phyloP scores from a whole-genome alignment of 2,888 invertebrate species.

The Glyphotaelius pellucidus region DNA sequence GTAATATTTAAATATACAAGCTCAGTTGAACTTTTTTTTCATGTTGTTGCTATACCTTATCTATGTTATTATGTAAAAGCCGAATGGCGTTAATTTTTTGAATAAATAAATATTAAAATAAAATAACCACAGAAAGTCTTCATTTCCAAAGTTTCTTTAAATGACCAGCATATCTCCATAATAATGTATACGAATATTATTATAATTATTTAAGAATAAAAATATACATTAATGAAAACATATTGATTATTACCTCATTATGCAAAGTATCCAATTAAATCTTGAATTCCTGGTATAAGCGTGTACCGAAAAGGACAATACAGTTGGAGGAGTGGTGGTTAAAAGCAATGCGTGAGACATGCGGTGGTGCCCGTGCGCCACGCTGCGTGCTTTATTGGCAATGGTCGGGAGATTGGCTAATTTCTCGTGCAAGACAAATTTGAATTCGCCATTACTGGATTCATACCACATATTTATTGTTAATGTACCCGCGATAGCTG shows the following conservation, averaged over 20 bases:
- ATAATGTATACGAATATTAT: background rate
- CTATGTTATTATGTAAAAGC: too few relatives aligned
- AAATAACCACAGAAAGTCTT: too few relatives aligned
- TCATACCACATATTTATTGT: slow-evolving; percentile 11
- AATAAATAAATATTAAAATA: too few relatives aligned
- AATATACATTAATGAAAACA: background rate
- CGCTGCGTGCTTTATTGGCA: slow-evolving; percentile 52
- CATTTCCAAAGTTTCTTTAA: too few relatives aligned
- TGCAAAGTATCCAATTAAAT: background rate
- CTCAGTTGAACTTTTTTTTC: too few relatives aligned
- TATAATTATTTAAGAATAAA: background rate
- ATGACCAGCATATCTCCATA: too few relatives aligned
- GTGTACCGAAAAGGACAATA: background rate
- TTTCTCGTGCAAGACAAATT: slow-evolving; percentile 47
- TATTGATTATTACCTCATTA: background rate
- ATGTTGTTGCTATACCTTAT: too few relatives aligned
- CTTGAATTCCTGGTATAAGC: background rate
- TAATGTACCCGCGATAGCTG: slow-evolving; percentile 2
- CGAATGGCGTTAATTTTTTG: too few relatives aligned
- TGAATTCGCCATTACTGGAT: slow-evolving; percentile 33
- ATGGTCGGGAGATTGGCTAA: slow-evolving; percentile 26
- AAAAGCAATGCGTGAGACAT: slow-evolving; percentile 33
- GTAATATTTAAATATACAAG: too few relatives aligned
- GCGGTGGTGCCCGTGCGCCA: slow-evolving; percentile 33
- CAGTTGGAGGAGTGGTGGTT: background rate